Percentiles rank a stretch among this genome's conserved stretches.
phyloP scores from a whole-genome alignment of 2,888 invertebrate genomes.

The Plebejus argus region DNA sequence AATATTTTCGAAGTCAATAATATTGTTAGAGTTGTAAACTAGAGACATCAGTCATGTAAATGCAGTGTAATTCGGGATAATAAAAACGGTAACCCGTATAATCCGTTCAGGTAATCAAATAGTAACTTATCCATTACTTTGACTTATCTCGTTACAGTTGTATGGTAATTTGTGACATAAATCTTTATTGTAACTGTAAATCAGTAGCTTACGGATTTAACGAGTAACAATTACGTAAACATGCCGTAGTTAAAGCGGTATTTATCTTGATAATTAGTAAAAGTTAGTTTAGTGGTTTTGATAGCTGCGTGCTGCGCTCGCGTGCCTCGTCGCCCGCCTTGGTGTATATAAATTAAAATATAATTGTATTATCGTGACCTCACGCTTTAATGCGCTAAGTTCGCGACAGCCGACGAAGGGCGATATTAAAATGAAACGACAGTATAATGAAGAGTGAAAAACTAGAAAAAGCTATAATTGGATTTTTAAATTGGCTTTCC shows the following conservation, averaged over 20 bases:
- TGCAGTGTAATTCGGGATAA: neutral
- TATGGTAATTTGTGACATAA: conserved; percentile 29
- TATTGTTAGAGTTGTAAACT: neutral
- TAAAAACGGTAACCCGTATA: neutral
- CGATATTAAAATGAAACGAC: conserved; percentile 49
- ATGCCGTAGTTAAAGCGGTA: conserved; percentile 72
- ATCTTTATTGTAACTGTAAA: conserved; percentile 32
- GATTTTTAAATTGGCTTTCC: conserved; percentile 25
- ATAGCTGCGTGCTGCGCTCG: conserved; percentile 73
- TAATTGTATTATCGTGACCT: conserved; percentile 81
- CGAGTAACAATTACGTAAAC: conserved; percentile 62
- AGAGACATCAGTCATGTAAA: neutral
- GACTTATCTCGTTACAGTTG: conserved; percentile 17
- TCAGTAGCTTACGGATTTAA: conserved; percentile 48
- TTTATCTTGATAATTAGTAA: conserved; percentile 80
- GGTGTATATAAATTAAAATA: conserved; percentile 79
- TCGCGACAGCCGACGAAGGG: conserved; percentile 55
- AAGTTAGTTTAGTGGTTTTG: conserved; percentile 69
- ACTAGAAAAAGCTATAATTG: conserved; percentile 29
- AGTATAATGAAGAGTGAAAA: conserved; percentile 32
- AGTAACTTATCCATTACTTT: neutral
- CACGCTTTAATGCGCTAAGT: conserved; percentile 69
- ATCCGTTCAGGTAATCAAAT: neutral
- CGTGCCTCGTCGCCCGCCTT: conserved; percentile 68
- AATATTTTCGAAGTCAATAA: neutral